Conservation (phyloP, 2,797 vertebrate species). For the Coreius guichenoti region DNA sequence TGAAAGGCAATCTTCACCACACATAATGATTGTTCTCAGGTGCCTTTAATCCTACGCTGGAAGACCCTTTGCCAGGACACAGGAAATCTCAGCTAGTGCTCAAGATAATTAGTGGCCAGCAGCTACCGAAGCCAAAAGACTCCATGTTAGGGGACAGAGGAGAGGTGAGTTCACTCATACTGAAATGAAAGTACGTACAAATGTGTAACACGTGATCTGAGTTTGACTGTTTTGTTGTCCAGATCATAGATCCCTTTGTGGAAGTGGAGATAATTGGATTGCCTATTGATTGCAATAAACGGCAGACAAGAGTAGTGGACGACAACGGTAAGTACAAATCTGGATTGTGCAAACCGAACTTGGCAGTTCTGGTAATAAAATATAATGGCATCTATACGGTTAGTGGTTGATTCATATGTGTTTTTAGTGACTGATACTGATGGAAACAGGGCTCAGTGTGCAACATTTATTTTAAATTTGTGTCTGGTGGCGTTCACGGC, state of each 20-base stretch:
- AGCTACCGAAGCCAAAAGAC: slow-evolving; percentile 95
- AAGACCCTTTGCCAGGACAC: slow-evolving; percentile 88
- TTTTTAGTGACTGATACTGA: neutral
- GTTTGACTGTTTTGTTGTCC: slow-evolving; percentile 55
- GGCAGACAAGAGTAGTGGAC: slow-evolving; percentile 94
- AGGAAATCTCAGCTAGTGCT: slow-evolving; percentile 91
- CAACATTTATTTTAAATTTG: neutral
- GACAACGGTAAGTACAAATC: slow-evolving; percentile 86
- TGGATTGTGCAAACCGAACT: neutral
- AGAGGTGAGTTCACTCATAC: slow-evolving; percentile 78
- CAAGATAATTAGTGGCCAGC: slow-evolving; percentile 95
- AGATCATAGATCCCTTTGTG: slow-evolving; percentile 98
- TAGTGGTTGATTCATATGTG: neutral
- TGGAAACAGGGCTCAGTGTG: neutral
- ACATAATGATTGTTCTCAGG: slow-evolving; percentile 70
- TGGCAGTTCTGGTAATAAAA: neutral
- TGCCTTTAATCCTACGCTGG: slow-evolving; percentile 90
- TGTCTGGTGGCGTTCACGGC: neutral
- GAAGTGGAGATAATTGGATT: slow-evolving; percentile 97
- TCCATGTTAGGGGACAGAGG: slow-evolving; percentile 96
- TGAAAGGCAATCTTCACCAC: slow-evolving; percentile 65
- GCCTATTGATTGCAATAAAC: slow-evolving; percentile 89
- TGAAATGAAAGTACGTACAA: neutral
- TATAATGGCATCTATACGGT: neutral
- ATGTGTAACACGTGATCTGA: neutral